Evolutionary conservation across 2,797 vertebrate species (phyloP), one percentile per base, ranked within the genome.

Genomic region (Sphaeramia orbicularis): DNA sequence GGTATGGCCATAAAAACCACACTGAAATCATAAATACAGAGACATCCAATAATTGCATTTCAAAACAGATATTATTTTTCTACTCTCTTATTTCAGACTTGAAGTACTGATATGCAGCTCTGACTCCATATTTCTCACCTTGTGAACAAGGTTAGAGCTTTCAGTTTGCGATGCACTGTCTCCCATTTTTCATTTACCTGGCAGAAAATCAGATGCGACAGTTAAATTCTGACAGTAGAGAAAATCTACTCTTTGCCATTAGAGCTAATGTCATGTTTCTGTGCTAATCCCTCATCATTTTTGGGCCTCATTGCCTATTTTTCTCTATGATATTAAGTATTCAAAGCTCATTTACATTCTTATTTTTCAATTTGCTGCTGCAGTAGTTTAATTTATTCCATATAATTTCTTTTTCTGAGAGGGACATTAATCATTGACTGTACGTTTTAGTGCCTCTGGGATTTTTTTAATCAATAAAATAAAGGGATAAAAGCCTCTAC

Each of bases 341-440:
- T 99, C 97, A 98, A 98, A 98, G 96, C 97, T 99, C 96, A 99
- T 99, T 99, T 99, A 97, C 97, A 99, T 99, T 96, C 97, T 99
- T 99, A 99, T 99, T 99, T 99, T 99, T 99, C 97, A 98, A 99
- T 99, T 99, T 99, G 96, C 97, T 99, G 97, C 96, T 95, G 96
- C 97, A 98, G 97, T 98, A 99, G 96, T 99, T 99, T 98, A 99
- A 99, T 99, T 99, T 99, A 99, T 99, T 99, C 96, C 96, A 97
- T 99, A 99, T 99, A 98, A 99, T 99, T 99, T 98, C 96, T 99
- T 99, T 97, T 97, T 98, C 96, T 98, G 96, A 98, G 96, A 96
- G 93, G 97, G 96, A 96, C 98, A 99, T 99, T 99, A 99, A 99
- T 99, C 98, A 99, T 98, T 99, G 97, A 96, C 96, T 96, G 96